phyloP scores from a whole-genome alignment of 37 sponge, comb jelly and placozoan genomes.

The Chondrilla cf. caribensis region DNA sequence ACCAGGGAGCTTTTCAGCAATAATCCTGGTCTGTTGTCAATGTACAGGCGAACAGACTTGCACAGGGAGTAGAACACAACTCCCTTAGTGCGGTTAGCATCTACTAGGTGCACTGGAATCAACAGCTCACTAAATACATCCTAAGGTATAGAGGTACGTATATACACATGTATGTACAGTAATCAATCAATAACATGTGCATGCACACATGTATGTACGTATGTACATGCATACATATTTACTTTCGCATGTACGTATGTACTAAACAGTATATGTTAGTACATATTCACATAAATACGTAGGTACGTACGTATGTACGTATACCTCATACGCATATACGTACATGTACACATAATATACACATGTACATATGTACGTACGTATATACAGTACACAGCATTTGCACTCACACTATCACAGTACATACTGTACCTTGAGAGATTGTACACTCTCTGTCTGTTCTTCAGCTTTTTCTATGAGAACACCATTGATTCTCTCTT shows the following conservation, averaged over 20 bases:
- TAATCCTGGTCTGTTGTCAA: slow-evolving; percentile 64
- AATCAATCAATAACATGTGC: background rate
- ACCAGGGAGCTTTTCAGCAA: slow-evolving; percentile 69
- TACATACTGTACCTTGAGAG: slow-evolving; percentile 45
- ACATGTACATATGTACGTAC: too few relatives aligned
- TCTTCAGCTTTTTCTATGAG: slow-evolving; percentile 80
- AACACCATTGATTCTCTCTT: slow-evolving; percentile 60
- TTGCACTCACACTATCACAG: background rate
- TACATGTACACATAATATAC: too few relatives aligned
- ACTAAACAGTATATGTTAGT: too few relatives aligned
- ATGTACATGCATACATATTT: too few relatives aligned
- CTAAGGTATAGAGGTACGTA: slow-evolving; percentile 29
- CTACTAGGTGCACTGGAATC: slow-evolving; percentile 56
- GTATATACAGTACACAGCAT: too few relatives aligned
- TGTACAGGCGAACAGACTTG: slow-evolving; percentile 48
- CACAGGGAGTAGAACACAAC: slow-evolving; percentile 65
- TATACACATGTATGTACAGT: background rate
- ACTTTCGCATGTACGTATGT: too few relatives aligned
- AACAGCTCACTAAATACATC: slow-evolving; percentile 68
- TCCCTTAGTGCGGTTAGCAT: slow-evolving; percentile 58
- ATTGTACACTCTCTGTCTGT: slow-evolving; percentile 43
- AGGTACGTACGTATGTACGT: background rate
- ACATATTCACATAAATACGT: slow-evolving; percentile 52
- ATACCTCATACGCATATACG: background rate
- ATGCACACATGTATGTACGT: background rate